Evolutionary conservation across 2,113 vertebrate species (phyloP), one percentile per base, ranked within the genome.

Genomic region (Axis porcinus): DNA sequence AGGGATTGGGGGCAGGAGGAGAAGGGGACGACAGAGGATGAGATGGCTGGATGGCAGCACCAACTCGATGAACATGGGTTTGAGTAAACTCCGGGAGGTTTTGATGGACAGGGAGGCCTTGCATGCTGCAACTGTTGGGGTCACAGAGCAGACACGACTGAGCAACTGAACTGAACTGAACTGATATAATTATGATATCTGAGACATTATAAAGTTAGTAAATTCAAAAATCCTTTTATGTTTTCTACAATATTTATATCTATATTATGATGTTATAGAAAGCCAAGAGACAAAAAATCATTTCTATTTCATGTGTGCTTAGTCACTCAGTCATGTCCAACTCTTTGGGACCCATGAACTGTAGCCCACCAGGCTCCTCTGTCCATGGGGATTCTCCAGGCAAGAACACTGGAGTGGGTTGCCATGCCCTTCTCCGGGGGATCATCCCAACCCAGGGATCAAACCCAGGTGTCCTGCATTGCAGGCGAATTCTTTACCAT

Each of bases 251-350:
- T 74, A 74, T 36, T 87, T 74, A 7, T 78, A 95, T 79, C 19
- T 85, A 64, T 25, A 96, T 91, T 91, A 78, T 95, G 33, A 94
- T 86, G 91, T 55, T 33, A 36, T 23, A 95, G 5, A 88, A 55
- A 43, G 23, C 45, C n/a, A 97, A 93, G 52, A 43, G 13, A 1
- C 62, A 74, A 30, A 2, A 95, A 95, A 60, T 74, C 30, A 43
- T 79, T 96, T 67, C 12, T 95, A 30, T 64, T 95, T 96, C 47
- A 92, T 60, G 21, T 74, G 67, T 6, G 19, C 6, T 74, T 40
- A 74, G 67, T 23, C 2, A 2, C 1, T 40, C 67, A 40, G n/a
- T 40, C 67, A 74, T 40, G n/a, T 74, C n/a, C n/a, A 40, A 13
- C n/a, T 74, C 67, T 74, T 74, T 74, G n/a, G 19, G 67, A 40